These are phyloP conservation scores for Etheostoma cragini DNA, from an alignment of 2,113 vertebrate species.

Conservation along the genomic window DNA sequence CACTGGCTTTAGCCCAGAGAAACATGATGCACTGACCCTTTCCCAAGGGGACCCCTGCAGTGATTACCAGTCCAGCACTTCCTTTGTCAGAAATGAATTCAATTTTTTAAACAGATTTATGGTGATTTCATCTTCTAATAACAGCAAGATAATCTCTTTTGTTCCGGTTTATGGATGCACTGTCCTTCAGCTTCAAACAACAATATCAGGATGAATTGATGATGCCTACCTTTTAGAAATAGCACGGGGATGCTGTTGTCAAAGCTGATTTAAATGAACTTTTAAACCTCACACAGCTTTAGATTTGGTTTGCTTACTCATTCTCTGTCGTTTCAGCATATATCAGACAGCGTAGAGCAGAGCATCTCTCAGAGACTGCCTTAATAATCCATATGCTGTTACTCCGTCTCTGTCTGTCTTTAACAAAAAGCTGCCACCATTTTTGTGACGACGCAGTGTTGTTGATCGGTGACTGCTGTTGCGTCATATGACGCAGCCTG, in stretches of 20 bases:
- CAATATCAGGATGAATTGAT: conserved; percentile 30
- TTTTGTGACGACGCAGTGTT: conserved; percentile 83
- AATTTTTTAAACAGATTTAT: conserved; percentile 4
- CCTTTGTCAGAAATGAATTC: conserved; percentile 49
- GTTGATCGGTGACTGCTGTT: conserved; percentile 73
- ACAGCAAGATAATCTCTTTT: conserved; percentile 37
- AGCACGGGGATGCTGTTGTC: conserved; percentile 40
- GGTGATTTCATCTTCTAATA: conserved; percentile 22
- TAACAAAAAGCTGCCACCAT: conserved; percentile 81
- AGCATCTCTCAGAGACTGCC: conserved; percentile 55
- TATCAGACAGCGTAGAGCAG: conserved; percentile 9
- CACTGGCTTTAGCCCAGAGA: conserved; percentile 45
- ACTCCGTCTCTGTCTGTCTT: conserved; percentile 52
- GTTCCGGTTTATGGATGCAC: conserved; percentile 6
- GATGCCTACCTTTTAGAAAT: conserved; percentile 74
- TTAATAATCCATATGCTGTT: conserved; percentile 45
- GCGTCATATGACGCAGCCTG: conserved; percentile 75
- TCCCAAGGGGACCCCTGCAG: conserved; percentile 37
- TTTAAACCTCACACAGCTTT: conserved; percentile 45
- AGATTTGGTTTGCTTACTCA: conserved; percentile 27
- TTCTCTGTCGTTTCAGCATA: conserved; percentile 38
- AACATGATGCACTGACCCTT: conserved; percentile 26
- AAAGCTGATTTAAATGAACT: conserved; percentile 45
- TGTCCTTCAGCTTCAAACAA: conserved; percentile 15
- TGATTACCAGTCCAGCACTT: conserved; percentile 10